These are phyloP conservation scores for Anthonomus grandis DNA, from an alignment of 1,140 invertebrate species.

Conservation along the genomic window DNA sequence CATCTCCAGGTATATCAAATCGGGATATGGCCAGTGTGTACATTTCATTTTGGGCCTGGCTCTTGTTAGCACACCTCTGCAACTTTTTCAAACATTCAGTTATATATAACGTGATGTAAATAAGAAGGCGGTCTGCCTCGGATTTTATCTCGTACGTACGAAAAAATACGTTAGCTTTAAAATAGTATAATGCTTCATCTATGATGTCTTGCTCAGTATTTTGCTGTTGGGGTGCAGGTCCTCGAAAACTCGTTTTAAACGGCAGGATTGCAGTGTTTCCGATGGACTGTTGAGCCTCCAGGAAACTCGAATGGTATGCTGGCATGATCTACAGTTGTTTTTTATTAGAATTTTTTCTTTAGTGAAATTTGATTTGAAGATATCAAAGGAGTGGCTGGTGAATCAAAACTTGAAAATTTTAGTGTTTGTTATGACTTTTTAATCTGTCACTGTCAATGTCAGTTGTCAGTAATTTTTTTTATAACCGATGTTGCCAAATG, in stretches of 20 bases:
- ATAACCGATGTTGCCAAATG: too few relatives aligned
- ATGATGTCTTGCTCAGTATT: constrained; percentile 84
- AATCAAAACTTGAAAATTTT: too few relatives aligned
- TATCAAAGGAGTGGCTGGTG: too few relatives aligned
- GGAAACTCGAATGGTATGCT: constrained; percentile 92
- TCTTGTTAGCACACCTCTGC: constrained; percentile 86
- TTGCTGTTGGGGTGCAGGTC: constrained; percentile 58
- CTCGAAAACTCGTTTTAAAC: constrained; percentile 44
- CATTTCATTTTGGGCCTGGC: constrained; percentile 92
- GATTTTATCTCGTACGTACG: constrained; percentile 98
- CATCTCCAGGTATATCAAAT: constrained; percentile 96
- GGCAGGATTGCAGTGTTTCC: constrained; percentile 81
- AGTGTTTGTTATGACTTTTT: too few relatives aligned
- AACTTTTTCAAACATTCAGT: constrained; percentile 96
- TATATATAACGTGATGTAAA: constrained; percentile 98
- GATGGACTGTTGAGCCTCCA: constrained; percentile 66
- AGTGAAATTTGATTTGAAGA: too few relatives aligned
- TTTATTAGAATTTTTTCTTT: too few relatives aligned
- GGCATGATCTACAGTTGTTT: too few relatives aligned
- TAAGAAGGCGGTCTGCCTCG: constrained; percentile 92
- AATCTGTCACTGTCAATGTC: too few relatives aligned
- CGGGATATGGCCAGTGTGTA: constrained; percentile 91
- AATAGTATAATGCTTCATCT: constrained; percentile 95
- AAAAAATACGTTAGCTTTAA: constrained; percentile 99
- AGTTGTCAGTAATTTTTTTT: too few relatives aligned